These are phyloP conservation scores for Hoplodrina blanda DNA, from an alignment of 2,888 invertebrate genomes.

Conservation along the genomic window DNA sequence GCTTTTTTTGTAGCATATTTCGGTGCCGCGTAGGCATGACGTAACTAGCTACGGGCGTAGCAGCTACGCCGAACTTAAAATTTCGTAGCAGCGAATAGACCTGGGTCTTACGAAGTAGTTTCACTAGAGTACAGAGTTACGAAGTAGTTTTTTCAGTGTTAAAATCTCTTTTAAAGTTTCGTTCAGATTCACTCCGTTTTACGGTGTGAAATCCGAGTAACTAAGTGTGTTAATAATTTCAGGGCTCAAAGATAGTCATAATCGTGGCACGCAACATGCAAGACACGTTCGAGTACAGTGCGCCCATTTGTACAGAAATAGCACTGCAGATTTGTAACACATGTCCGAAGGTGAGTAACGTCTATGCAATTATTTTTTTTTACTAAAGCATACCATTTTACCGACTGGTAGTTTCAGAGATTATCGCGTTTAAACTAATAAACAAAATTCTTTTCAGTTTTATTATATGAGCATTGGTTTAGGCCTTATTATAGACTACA, in stretches of 20 bases:
- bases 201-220: too few species aligned
- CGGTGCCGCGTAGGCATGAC: neutral
- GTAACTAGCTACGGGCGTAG: conserved; percentile 8
- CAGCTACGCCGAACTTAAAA: neutral
- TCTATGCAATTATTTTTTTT: neutral
- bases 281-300: conserved; percentile 82
- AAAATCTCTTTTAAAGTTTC: too few species aligned
- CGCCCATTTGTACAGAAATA: conserved; percentile 83
- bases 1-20: neutral
- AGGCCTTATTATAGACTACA: too few species aligned
- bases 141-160: too few species aligned
- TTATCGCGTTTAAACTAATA: too few species aligned
- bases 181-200: too few species aligned
- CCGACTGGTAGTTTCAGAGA: too few species aligned
- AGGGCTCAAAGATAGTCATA: conserved; percentile 83
- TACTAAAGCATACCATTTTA: too few species aligned
- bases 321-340: conserved; percentile 84
- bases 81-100: neutral
- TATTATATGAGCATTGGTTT: too few species aligned
- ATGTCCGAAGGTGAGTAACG: conserved; percentile 78
- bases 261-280: conserved; percentile 79
- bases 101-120: too few species aligned
- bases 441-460: too few species aligned
- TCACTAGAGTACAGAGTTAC: too few species aligned
- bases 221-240: conserved; percentile 42